Base-by-base conservation (phyloP, 2,888 invertebrate species). In the Bugulina stolonifera region DNA sequence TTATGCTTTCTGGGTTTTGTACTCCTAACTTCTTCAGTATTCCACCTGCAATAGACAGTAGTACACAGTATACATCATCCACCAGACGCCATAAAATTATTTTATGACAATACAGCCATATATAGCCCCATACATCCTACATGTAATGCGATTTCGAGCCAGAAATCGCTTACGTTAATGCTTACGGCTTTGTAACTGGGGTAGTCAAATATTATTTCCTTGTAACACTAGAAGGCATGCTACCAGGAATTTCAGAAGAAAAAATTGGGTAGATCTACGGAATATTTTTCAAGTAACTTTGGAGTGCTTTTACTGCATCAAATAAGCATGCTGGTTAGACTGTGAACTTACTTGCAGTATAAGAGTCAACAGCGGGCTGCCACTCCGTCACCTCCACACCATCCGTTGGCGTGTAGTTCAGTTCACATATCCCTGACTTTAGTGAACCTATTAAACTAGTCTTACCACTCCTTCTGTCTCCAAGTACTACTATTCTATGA, bases 401-500 rank as follows among this genome's bases (percentile, higher is more conserved):
- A 14, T 64, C 64, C 14, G 64, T 64, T 25, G 64, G 64, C 32
- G 2, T 27, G 2, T 27, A 14, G 5, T 10, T 3, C 18, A 64
- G 32, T n/a, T 64, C 25, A 22, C 10, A 18, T 25, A 27, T 32
- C 14, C 32, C 32, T 14, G 64, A 64, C 5, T 14, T 32, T 27
- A 64, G 27, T 5, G 34, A 64, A 10, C 32, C 32, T 2, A 64
- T 64, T 64, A 64, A 27, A 64, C 64, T 64, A 3, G 32, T 32
- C 32, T 64, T 64, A 64, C 64, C 64, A 64, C 32, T 32, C 18
- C 27, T 32, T 34, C 32, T 14, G n/a, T 64, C 64, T 18, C 64
- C 64, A 27, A 64, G 64, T 32, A 64, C 64, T 10, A 64, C n/a
- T 29, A 64, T 64, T 34, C 64, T 64, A 32, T 64, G 64, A 18